A percentile compares a stretch with the other conserved stretches of the same genome.
Conservation (phyloP, 64 coral and sea anemone genomes). For the Montipora capricornis region DNA sequence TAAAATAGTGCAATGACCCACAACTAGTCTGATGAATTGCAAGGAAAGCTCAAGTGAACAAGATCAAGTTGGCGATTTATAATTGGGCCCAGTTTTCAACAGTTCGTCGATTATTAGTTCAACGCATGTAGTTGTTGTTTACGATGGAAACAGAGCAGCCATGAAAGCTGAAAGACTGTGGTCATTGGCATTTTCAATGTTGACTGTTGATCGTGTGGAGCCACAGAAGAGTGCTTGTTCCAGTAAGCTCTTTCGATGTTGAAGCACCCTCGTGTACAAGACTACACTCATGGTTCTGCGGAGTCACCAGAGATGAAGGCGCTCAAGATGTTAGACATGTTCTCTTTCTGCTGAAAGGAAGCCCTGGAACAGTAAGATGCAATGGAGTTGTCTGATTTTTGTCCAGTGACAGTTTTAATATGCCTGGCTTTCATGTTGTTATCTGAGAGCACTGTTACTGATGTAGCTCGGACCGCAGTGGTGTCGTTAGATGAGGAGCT, state of each 20-base stretch:
- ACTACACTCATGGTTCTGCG: neutral
- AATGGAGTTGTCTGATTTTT: slow-evolving; percentile 49
- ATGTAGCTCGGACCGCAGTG: slow-evolving; percentile 50
- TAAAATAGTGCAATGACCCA: no score
- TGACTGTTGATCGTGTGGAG: slow-evolving; percentile 25
- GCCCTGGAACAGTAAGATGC: slow-evolving; percentile 12
- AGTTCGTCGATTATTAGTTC: no score
- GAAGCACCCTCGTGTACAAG: neutral
- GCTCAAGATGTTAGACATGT: no score
- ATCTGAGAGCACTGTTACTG: slow-evolving; percentile 29
- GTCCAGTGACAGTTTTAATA: slow-evolving; percentile 41
- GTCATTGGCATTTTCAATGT: neutral
- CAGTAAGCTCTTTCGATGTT: neutral
- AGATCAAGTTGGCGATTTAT: no score
- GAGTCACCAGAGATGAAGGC: slow-evolving; percentile 25
- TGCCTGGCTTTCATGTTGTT: slow-evolving; percentile 13
- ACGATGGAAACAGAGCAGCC: no score
- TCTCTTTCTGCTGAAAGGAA: slow-evolving; percentile 38
- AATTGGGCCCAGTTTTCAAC: no score
- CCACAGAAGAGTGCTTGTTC: no score
- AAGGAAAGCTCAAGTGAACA: no score
- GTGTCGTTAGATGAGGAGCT: slow-evolving; percentile 8
- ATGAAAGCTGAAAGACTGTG: no score
- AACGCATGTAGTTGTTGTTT: no score
- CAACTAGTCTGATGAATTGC: no score